Evolutionary conservation across 2,888 invertebrate genomes (phyloP).

Genomic region (Ennomos fuscantarius): DNA sequence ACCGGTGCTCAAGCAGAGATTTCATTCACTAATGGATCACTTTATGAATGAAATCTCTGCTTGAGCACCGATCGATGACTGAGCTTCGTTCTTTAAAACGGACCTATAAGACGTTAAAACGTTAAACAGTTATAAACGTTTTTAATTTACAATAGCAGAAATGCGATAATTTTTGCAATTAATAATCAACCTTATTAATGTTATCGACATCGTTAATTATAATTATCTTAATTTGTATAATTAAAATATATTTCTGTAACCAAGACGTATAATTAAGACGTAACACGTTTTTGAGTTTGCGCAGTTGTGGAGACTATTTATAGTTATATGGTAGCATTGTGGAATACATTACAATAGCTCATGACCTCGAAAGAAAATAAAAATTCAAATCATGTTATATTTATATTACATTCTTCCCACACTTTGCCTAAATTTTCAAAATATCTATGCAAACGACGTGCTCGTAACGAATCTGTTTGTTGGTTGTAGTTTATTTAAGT

Average conservation of each 20-base stretch:
- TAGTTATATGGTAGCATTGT: constrained; percentile 23
- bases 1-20: no score
- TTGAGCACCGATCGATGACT: no score
- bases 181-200: constrained; percentile 4
- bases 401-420: constrained; percentile 36
- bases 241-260: constrained; percentile 11
- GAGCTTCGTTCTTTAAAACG: no score
- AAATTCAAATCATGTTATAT: constrained; percentile 35
- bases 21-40: no score
- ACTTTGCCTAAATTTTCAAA: constrained; percentile 28
- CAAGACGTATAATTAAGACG: constrained; percentile 9
- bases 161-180: constrained; percentile 5
- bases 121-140: background rate
- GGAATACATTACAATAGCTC: constrained; percentile 6
- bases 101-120: no score
- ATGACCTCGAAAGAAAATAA: constrained; percentile 26
- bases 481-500: background rate
- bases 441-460: constrained; percentile 26
- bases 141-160: constrained; percentile 1
- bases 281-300: constrained; percentile 13
- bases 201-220: constrained; percentile 8
- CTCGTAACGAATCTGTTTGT: constrained; percentile 16
- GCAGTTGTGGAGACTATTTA: constrained; percentile 13
- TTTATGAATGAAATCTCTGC: no score
- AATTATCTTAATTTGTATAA: constrained; percentile 14